These are phyloP conservation scores for Dexiosoma caninum DNA, from an alignment of 2,888 invertebrate species.

Conservation along the genomic window DNA sequence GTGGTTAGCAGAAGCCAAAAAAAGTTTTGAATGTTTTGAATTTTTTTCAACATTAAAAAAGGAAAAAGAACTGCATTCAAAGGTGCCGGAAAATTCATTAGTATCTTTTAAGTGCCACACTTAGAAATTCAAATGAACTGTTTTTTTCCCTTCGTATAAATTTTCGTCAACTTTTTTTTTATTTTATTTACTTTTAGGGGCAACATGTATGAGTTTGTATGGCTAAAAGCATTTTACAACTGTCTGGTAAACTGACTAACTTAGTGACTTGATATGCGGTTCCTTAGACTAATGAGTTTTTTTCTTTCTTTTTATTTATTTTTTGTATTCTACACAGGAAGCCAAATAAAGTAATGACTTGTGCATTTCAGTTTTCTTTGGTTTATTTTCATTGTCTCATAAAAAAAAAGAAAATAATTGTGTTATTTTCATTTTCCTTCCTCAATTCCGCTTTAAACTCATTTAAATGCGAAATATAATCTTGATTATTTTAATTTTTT, in stretches of 20 bases:
- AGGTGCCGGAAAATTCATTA: constrained; percentile 56
- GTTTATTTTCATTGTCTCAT: neutral
- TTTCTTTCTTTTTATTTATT: too few species aligned
- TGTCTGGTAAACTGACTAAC: neutral
- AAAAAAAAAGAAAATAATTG: too few species aligned
- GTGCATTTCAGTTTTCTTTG: neutral
- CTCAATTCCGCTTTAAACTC: constrained; percentile 7
- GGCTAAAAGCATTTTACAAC: neutral
- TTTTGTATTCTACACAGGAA: too few species aligned
- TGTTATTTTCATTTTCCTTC: neutral
- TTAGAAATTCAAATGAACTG: constrained; percentile 44
- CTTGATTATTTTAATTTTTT: neutral
- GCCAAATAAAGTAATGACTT: constrained; percentile 36
- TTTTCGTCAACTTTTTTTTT: neutral
- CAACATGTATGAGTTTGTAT: neutral
- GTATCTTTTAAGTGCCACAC: constrained; percentile 33
- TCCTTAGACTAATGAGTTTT: constrained; percentile 38
- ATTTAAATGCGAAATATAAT: constrained; percentile 5
- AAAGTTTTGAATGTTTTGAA: neutral
- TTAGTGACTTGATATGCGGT: constrained; percentile 19
- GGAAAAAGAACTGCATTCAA: constrained; percentile 7
- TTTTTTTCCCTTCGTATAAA: neutral
- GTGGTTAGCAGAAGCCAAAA: neutral
- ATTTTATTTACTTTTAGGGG: too few species aligned
- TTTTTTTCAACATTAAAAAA: neutral